phyloP scores from a whole-genome alignment of 1,140 invertebrate genomes.

The Pteromalus puparum region DNA sequence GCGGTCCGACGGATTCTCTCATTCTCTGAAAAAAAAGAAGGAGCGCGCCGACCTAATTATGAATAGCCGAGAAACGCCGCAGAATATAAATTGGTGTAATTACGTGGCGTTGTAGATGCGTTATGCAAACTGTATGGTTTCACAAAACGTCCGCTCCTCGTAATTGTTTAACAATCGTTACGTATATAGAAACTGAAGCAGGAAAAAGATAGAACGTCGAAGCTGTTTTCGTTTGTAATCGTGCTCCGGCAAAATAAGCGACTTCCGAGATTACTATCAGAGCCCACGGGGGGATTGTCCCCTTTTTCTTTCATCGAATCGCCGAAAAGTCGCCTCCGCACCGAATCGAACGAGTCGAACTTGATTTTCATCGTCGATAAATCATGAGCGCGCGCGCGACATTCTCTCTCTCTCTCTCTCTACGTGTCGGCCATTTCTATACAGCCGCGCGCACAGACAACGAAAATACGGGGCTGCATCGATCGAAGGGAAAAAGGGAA shows the following conservation, averaged over 20 bases:
- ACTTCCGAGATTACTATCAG: neutral
- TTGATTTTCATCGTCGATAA: slow-evolving; percentile 50
- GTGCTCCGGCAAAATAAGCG: neutral
- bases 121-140: neutral
- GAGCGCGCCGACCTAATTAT: slow-evolving; percentile 32
- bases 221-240: neutral
- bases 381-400: slow-evolving; percentile 28
- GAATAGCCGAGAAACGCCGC: neutral
- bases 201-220: neutral
- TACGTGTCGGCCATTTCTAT: neutral
- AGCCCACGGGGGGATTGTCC: neutral
- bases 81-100: slow-evolving; percentile 43
- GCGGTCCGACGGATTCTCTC: neutral
- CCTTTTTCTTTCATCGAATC: slow-evolving; percentile 34
- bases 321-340: slow-evolving; percentile 16
- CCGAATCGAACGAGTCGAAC: slow-evolving; percentile 28
- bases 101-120: neutral
- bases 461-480: neutral
- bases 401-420: neutral
- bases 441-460: neutral
- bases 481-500: slow-evolving; percentile 39
- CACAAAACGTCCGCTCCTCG: neutral
- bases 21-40: slow-evolving; percentile 30
- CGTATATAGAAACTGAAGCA: neutral
- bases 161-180: neutral